phyloP scores from a whole-genome alignment of 2,888 invertebrate species.

The Acrocyrtus sp. region DNA sequence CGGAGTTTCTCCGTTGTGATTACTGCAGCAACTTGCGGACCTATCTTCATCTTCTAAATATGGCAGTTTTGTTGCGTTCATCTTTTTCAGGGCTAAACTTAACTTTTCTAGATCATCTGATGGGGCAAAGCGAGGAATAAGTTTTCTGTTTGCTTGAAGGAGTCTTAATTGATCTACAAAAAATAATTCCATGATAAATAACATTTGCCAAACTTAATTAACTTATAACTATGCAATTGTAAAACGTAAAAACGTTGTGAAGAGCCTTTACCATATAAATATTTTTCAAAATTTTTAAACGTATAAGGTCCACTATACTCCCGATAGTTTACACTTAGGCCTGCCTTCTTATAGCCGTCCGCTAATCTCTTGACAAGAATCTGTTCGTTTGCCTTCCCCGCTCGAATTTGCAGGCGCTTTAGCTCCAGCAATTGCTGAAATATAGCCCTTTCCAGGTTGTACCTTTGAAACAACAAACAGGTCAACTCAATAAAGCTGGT shows the following conservation, averaged over 20 bases:
- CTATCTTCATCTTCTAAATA: slow-evolving; percentile 64
- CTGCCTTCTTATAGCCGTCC: slow-evolving; percentile 83
- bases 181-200: background rate
- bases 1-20: slow-evolving; percentile 71
- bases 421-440: slow-evolving; percentile 93
- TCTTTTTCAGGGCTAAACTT: slow-evolving; percentile 64
- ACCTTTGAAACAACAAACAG: slow-evolving; percentile 68
- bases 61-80: slow-evolving; percentile 63
- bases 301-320: slow-evolving; percentile 68
- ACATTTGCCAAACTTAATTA: background rate
- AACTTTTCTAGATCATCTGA: slow-evolving; percentile 66
- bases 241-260: background rate
- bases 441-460: slow-evolving; percentile 89
- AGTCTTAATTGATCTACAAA: slow-evolving; percentile 76
- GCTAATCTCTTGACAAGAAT: slow-evolving; percentile 88
- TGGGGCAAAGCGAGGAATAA: slow-evolving; percentile 65
- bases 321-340: slow-evolving; percentile 74
- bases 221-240: background rate
- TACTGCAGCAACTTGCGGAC: slow-evolving; percentile 70
- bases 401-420: slow-evolving; percentile 90
- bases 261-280: slow-evolving; percentile 76
- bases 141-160: slow-evolving; percentile 67
- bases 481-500: background rate
- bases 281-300: slow-evolving; percentile 79
- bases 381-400: slow-evolving; percentile 87